A percentile compares a stretch with the other conserved stretches of the same genome.
These are phyloP conservation scores for Thamnophis sirtalis DNA, from an alignment of 2,113 vertebrate genomes.

Conservation along the genomic window DNA sequence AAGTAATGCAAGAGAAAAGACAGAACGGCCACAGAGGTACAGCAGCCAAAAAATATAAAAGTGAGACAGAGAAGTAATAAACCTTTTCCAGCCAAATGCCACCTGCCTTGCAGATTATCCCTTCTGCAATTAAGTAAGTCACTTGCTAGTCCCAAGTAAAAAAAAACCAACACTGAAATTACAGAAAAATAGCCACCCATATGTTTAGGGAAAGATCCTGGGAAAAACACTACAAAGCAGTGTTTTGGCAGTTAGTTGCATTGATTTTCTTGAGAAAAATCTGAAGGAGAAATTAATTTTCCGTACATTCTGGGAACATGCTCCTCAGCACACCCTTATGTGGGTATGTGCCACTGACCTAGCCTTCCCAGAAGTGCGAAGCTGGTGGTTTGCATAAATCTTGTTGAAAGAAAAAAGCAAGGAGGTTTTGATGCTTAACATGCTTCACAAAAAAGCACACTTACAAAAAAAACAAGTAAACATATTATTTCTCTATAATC, in stretches of 20 bases:
- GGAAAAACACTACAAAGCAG: not conserved
- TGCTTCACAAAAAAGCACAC: not conserved
- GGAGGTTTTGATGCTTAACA: not conserved
- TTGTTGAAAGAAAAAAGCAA: not conserved
- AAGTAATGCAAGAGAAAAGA: not conserved
- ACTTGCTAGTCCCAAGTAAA: not conserved
- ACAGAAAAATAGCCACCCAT: no score
- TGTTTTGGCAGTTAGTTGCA: no score
- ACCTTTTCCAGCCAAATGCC: not conserved
- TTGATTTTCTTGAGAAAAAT: not conserved
- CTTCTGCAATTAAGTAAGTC: not conserved
- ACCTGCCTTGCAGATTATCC: not conserved
- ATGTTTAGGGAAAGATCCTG: not conserved
- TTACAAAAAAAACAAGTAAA: not conserved
- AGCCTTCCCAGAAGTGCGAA: not conserved
- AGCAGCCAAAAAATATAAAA: not conserved
- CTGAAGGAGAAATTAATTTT: not conserved
- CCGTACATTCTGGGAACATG: not conserved
- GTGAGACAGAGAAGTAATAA: not conserved
- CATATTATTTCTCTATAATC: not conserved
- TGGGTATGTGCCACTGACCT: not conserved
- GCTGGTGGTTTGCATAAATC: not conserved
- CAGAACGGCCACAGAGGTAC: not conserved
- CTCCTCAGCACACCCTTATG: not conserved
- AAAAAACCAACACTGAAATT: not conserved